Conservation (phyloP, 2,797 vertebrate genomes). For the Eidolon dupreanum region DNA sequence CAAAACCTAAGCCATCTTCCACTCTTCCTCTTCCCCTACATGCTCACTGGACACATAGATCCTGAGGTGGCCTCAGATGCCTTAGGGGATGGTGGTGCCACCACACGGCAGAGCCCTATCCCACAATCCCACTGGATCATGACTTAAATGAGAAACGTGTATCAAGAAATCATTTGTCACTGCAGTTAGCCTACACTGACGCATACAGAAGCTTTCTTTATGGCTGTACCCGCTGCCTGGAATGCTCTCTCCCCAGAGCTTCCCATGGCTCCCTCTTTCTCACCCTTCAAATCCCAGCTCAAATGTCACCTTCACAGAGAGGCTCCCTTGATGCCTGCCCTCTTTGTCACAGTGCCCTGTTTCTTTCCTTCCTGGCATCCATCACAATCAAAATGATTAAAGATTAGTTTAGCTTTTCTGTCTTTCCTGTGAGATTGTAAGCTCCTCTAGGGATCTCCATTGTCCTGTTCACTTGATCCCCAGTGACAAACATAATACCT, state of each 20-base stretch:
- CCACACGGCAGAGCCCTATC: not conserved
- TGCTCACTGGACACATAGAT: not conserved
- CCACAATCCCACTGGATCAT: not conserved
- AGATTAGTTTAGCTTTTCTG: not conserved
- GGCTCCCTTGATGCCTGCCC: not conserved
- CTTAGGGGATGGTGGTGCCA: not conserved
- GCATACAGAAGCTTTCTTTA: not conserved
- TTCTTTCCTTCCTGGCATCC: not conserved
- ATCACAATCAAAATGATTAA: not conserved
- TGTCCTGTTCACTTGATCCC: not conserved
- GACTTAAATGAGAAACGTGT: not conserved
- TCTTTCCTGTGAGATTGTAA: not conserved
- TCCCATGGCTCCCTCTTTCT: not conserved
- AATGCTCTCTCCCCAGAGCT: not conserved
- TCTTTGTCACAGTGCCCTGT: not conserved
- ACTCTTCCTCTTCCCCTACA: not conserved
- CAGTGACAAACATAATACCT: not conserved
- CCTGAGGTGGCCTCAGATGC: not conserved
- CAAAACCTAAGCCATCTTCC: no score
- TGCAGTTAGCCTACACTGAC: rapidly evolving
- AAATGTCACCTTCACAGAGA: not conserved
- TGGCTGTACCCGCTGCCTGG: not conserved
- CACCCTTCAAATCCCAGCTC: not conserved
- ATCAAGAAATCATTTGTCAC: not conserved
- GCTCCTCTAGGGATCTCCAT: not conserved